Base-by-base conservation (phyloP, 1,140 invertebrate genomes). In the Dinoponera quadriceps region DNA sequence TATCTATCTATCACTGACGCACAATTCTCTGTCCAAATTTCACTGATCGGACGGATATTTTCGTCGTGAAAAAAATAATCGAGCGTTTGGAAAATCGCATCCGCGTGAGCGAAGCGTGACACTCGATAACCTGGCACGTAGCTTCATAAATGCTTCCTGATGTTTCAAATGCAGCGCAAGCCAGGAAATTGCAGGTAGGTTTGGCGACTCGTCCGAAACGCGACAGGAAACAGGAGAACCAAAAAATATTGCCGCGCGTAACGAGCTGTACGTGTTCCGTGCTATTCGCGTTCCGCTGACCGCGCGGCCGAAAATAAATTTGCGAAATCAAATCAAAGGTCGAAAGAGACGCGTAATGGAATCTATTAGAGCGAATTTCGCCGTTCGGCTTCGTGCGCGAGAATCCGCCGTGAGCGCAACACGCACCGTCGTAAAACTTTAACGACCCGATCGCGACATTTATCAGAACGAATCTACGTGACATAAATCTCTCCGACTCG, bases 71-170 rank as follows among this genome's bases (percentile, higher is more conserved):
- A 69, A 62, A 69, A 69, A 63, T 62, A 80, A 87, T 88, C 75
- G 62, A 78, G 63, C 51, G 69, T 44, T 88, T 81, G 74, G 86
- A 75, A 84, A 88, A 88, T 88, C 87, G 74, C 82, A 84, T 81
- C 82, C 82, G 72, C 82, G 29, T 44, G n/a, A 44, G 44, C 55
- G 82, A 83, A 87, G 44, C 74, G 55, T 80, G 62, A 51, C 49
- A 9, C n/a, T 57, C 54, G 82, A 81, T 87, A 84, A 83, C 74
- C 74, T 25, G 55, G 75, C 69, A 81, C 69, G 75, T 83, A 81
- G 73, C 75, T 57, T 68, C 65, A 66, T 75, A 88, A 88, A 85
- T 81, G 77, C 86, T 88, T 88, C 85, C 86, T 59, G 85, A 68
- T 84, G 69, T 62, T 75, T 55, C 63, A 22, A 66, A 75, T 86